Evolutionary conservation across 2,888 invertebrate genomes (phyloP).

Genomic region (Laothoe populi): DNA sequence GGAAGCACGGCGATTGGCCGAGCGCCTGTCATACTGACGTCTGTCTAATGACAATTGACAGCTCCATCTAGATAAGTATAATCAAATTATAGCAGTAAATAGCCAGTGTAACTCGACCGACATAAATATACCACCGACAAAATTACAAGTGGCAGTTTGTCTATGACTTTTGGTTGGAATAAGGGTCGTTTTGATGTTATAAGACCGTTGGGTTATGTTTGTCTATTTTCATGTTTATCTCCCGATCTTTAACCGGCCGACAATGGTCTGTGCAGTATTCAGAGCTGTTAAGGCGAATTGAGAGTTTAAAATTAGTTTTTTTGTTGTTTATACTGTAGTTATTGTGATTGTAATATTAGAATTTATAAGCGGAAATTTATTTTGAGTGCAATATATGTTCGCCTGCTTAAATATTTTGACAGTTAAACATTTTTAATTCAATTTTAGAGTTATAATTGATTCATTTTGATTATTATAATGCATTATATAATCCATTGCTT

Average conservation of each 20-base stretch:
- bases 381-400: not conserved
- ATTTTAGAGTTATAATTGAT: not conserved
- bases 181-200: constrained; percentile 26
- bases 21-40: constrained; percentile 65
- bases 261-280: constrained; percentile 43
- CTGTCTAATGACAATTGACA: constrained; percentile 72
- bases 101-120: constrained; percentile 31
- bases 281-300: constrained; percentile 55
- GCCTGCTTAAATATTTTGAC: not conserved
- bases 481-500: too few species aligned
- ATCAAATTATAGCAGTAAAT: constrained; percentile 63
- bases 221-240: constrained; percentile 45
- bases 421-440: not conserved
- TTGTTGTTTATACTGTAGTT: constrained; percentile 33
- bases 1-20: constrained; percentile 48
- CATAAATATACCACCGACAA: constrained; percentile 26
- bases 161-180: not conserved
- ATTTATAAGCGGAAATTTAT: constrained; percentile 10
- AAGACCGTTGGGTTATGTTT: constrained; percentile 30
- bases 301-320: constrained; percentile 60
- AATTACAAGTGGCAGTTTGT: not conserved
- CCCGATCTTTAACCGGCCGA: constrained; percentile 37
- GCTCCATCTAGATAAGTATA: constrained; percentile 78
- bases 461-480: not conserved
- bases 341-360: constrained; percentile 29